A percentile compares a stretch with the other conserved stretches of the same genome.
Evolutionary conservation across 92 coral and sea anemone genomes (phyloP).

Genomic region (Galaxea fascicularis): DNA sequence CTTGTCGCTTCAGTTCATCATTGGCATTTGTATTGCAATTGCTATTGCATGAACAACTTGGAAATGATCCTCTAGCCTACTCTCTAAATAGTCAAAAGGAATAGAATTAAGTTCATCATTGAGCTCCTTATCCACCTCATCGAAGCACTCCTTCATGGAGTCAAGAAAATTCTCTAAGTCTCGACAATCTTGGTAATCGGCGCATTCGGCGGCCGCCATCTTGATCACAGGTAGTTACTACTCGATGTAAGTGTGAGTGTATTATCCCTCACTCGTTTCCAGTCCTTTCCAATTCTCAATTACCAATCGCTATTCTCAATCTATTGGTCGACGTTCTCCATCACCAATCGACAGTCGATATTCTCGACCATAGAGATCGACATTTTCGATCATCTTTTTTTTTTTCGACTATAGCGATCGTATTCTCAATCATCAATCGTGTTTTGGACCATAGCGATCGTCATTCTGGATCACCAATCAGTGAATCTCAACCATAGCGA

Average conservation of each 20-base stretch:
- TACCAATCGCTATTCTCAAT: too few relatives aligned
- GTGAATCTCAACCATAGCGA: too few relatives aligned
- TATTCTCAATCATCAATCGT: background rate
- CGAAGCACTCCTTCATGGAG: conserved; percentile 39
- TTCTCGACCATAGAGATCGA: too few relatives aligned
- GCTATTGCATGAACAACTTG: conserved; percentile 51
- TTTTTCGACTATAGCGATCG: background rate
- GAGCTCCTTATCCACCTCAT: conserved; percentile 37
- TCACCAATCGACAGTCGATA: too few relatives aligned
- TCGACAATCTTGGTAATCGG: conserved; percentile 1
- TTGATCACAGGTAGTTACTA: background rate
- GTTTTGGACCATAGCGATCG: too few relatives aligned
- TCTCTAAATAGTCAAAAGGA: conserved; percentile 58
- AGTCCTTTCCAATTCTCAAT: too few relatives aligned
- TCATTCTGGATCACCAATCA: conserved; percentile 4
- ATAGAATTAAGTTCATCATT: conserved; percentile 45
- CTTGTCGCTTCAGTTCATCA: too few relatives aligned
- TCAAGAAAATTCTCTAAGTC: background rate
- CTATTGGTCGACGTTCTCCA: too few relatives aligned
- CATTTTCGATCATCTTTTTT: background rate
- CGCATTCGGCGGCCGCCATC: conserved; percentile 6
- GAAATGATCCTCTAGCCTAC: conserved; percentile 59
- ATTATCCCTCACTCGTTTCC: background rate
- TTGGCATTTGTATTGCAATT: conserved; percentile 2
- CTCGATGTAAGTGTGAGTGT: background rate